Evolutionary conservation across 2,888 invertebrate genomes (phyloP).

Genomic region (Nomada fucata): DNA sequence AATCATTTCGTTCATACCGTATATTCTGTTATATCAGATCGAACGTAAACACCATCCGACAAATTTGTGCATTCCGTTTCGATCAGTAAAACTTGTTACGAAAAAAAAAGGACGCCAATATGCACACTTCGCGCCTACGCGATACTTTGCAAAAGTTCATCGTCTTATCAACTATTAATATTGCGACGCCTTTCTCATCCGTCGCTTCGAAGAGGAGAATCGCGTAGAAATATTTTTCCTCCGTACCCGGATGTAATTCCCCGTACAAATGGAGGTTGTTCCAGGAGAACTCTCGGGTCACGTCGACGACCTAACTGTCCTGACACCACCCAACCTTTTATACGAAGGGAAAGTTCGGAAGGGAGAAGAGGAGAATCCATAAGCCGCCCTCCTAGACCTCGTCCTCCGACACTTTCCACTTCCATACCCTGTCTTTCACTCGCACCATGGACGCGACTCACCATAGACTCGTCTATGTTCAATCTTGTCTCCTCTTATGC

Average conservation of each 20-base stretch:
- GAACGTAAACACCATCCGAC: too few species aligned
- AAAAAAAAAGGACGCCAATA: too few species aligned
- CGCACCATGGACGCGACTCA: slow-evolving; percentile 34
- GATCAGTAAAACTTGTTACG: too few species aligned
- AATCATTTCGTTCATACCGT: not conserved
- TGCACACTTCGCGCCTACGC: too few species aligned
- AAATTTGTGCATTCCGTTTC: too few species aligned
- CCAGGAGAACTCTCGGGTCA: slow-evolving; percentile 77
- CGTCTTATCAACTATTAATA: not conserved
- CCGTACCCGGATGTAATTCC: slow-evolving; percentile 74
- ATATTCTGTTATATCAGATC: not conserved
- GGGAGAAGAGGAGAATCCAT: slow-evolving; percentile 65
- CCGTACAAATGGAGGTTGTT: slow-evolving; percentile 79
- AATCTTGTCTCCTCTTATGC: slow-evolving; percentile 43
- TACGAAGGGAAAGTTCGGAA: slow-evolving; percentile 76
- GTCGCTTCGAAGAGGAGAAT: slow-evolving; percentile 3
- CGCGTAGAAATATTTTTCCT: slow-evolving; percentile 62
- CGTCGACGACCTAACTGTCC: slow-evolving; percentile 79
- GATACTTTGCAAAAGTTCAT: too few species aligned
- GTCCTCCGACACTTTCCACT: slow-evolving; percentile 27
- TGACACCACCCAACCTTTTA: slow-evolving; percentile 77
- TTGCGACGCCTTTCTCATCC: not conserved
- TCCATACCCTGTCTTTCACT: slow-evolving; percentile 51
- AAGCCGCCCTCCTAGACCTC: slow-evolving; percentile 62
- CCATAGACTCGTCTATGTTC: slow-evolving; percentile 42